phyloP scores from a whole-genome alignment of 2,797 vertebrate species.

The Numenius phaeopus region DNA sequence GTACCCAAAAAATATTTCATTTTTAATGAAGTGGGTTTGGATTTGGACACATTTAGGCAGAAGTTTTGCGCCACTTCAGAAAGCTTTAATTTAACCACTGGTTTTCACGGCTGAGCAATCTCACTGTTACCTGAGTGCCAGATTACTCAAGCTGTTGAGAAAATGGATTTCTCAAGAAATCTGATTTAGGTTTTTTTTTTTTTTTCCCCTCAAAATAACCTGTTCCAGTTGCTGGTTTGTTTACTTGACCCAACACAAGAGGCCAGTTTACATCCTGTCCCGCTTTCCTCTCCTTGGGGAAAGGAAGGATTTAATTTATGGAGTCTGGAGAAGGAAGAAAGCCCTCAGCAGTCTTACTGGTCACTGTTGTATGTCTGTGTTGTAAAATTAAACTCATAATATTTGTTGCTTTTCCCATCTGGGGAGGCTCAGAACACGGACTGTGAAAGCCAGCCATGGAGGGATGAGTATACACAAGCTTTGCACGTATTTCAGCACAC shows the following conservation, averaged over 20 bases:
- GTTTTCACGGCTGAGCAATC: background rate
- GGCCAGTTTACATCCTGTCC: background rate
- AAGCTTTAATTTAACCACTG: background rate
- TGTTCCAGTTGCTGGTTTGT: background rate
- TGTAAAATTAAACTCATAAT: background rate
- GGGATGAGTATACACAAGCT: rapidly evolving
- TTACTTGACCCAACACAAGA: background rate
- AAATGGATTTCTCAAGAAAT: background rate
- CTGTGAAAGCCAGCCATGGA: background rate
- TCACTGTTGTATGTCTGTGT: background rate
- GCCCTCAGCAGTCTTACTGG: background rate
- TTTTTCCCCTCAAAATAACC: background rate
- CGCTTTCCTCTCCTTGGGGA: background rate
- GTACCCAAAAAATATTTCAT: background rate
- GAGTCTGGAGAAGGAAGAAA: background rate
- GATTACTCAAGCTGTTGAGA: background rate
- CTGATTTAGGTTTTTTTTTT: background rate
- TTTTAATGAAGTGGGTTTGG: background rate
- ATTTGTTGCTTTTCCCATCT: background rate
- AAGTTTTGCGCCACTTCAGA: background rate
- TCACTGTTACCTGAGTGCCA: background rate
- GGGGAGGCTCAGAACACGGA: background rate
- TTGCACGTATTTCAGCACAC: background rate
- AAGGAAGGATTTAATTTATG: background rate
- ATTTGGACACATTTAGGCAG: background rate